phyloP scores from a whole-genome alignment of 1,140 invertebrate genomes.

The Phthorimaea operculella region DNA sequence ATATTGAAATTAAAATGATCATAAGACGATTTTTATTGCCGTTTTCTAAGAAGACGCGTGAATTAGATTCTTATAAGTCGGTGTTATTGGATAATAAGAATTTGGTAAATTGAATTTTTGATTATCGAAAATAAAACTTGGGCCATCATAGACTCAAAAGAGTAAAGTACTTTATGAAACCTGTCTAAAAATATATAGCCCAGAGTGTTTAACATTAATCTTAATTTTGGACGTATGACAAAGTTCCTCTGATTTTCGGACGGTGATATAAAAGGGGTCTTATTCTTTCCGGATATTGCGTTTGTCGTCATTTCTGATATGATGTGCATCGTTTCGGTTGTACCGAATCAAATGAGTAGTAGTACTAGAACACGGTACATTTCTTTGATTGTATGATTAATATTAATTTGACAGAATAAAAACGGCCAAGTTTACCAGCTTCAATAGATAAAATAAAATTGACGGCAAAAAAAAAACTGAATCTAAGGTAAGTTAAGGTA shows the following conservation, averaged over 20 bases:
- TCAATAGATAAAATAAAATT: too few relatives aligned
- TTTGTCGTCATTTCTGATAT: conserved; percentile 43
- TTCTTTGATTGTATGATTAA: too few relatives aligned
- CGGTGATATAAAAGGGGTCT: conserved; percentile 46
- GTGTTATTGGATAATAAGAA: conserved; percentile 16
- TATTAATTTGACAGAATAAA: too few relatives aligned
- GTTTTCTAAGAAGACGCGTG: conserved; percentile 24
- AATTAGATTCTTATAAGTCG: conserved; percentile 35
- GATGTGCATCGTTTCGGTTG: conserved; percentile 19
- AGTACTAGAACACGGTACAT: too few relatives aligned
- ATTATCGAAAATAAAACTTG: not conserved
- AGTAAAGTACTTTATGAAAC: not conserved
- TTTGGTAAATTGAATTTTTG: not conserved
- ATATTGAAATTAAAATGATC: conserved; percentile 45
- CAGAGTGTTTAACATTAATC: not conserved
- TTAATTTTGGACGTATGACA: conserved; percentile 41
- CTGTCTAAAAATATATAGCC: not conserved
- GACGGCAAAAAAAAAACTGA: too few relatives aligned
- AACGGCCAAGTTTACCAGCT: too few relatives aligned
- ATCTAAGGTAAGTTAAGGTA: too few relatives aligned
- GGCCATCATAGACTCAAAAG: not conserved
- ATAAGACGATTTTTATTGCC: conserved; percentile 47
- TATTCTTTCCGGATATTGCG: conserved; percentile 53
- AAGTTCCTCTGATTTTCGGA: conserved; percentile 44
- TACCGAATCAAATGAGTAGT: too few relatives aligned